A percentile compares a stretch with the other conserved stretches of the same genome.
phyloP scores from a whole-genome alignment of 2,113 vertebrate genomes.

The Hyperoodon ampullatus region DNA sequence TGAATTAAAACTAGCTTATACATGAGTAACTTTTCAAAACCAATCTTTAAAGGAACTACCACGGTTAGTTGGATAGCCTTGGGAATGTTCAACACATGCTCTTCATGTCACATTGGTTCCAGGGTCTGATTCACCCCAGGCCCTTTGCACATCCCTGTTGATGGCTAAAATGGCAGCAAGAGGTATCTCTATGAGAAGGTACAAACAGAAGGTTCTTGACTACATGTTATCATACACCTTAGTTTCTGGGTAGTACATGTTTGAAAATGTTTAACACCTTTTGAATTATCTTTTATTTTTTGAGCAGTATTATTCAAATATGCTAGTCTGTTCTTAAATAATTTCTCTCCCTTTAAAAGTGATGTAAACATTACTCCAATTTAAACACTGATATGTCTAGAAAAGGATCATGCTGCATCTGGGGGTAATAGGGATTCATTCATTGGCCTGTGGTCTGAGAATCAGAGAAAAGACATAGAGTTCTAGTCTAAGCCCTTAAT shows the following conservation, averaged over 20 bases:
- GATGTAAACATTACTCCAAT: neutral
- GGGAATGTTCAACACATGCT: neutral
- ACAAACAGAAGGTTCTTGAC: conserved; percentile 2
- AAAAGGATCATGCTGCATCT: neutral
- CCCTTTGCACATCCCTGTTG: neutral
- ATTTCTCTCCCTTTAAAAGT: neutral
- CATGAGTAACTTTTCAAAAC: conserved; percentile 2
- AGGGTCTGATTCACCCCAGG: neutral
- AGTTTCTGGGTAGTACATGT: neutral
- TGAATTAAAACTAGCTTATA: conserved; percentile 1
- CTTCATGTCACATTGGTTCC: neutral
- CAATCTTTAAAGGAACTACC: conserved; percentile 3
- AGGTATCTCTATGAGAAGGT: neutral
- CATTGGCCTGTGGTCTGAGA: neutral
- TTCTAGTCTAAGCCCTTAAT: neutral
- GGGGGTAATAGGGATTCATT: neutral
- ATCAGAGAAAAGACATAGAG: neutral
- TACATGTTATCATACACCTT: neutral
- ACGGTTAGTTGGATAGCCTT: neutral
- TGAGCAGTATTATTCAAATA: conserved; percentile 4
- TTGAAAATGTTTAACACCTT: neutral
- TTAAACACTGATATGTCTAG: neutral
- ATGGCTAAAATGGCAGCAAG: neutral
- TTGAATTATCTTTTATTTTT: neutral
- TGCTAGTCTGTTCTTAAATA: neutral